Evolutionary conservation across 2,113 vertebrate species (phyloP).

Genomic region (Dromaius novaehollandiae): DNA sequence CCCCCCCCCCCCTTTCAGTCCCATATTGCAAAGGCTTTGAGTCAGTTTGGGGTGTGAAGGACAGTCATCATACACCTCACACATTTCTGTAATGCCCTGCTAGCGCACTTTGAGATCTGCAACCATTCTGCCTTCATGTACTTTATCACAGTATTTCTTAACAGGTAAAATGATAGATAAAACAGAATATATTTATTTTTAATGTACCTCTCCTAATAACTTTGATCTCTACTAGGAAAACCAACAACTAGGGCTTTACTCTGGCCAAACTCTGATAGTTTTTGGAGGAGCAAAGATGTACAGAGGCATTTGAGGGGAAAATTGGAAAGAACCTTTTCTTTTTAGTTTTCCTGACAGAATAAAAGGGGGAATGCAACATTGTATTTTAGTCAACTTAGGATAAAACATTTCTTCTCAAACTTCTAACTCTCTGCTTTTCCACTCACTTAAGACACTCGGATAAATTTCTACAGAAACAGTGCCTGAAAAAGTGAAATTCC

Average conservation of each 20-base stretch:
- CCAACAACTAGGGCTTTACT: neutral
- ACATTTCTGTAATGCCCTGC: neutral
- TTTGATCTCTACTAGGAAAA: neutral
- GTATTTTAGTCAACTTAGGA: neutral
- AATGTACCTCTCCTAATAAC: neutral
- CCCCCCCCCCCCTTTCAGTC: neutral
- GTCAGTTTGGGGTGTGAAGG: neutral
- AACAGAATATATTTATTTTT: neutral
- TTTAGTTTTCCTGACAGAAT: neutral
- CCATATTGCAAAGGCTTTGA: neutral
- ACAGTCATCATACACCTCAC: accelerated
- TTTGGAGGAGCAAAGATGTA: neutral
- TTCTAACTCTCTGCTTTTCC: neutral
- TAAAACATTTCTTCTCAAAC: neutral
- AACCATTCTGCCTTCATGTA: neutral
- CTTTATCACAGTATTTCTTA: neutral
- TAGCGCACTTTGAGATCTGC: neutral
- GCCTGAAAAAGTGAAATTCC: neutral
- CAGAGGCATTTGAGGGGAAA: neutral
- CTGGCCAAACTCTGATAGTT: neutral
- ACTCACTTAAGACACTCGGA: neutral
- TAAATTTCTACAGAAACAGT: neutral
- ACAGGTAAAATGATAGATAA: neutral
- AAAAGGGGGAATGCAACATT: neutral
- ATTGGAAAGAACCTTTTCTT: neutral